These are phyloP conservation scores for Lates japonicus DNA, from an alignment of 2,797 vertebrate species.

Conservation along the genomic window DNA sequence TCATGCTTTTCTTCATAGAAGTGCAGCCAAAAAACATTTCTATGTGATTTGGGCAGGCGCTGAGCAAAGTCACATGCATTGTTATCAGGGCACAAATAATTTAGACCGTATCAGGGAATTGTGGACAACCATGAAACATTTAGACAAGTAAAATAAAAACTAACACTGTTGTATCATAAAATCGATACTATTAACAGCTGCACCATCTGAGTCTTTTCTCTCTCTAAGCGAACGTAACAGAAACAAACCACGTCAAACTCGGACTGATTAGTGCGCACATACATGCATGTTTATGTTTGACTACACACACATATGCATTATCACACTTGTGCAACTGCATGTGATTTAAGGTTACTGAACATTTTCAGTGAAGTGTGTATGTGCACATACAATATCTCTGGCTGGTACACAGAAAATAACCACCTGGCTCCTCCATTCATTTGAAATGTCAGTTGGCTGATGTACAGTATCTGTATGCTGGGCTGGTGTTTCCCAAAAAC, in stretches of 20 bases:
- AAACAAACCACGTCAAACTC: slow-evolving; percentile 32
- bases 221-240: slow-evolving; percentile 44
- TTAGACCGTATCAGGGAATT: slow-evolving; percentile 58
- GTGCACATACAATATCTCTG: slow-evolving; percentile 34
- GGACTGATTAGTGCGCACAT: slow-evolving; percentile 21
- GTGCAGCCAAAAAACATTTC: slow-evolving; percentile 37
- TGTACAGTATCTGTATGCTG: slow-evolving; percentile 26
- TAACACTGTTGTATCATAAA: slow-evolving; percentile 67
- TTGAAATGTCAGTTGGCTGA: slow-evolving; percentile 10
- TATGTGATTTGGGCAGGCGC: slow-evolving; percentile 29
- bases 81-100: slow-evolving; percentile 58
- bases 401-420: slow-evolving; percentile 23
- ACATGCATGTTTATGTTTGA: slow-evolving; percentile 18
- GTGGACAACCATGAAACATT: slow-evolving; percentile 42
- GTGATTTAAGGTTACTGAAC: slow-evolving; percentile 52
- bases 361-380: slow-evolving; percentile 31
- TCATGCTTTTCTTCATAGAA: slow-evolving; percentile 64
- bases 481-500: slow-evolving; percentile 45
- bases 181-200: slow-evolving; percentile 53
- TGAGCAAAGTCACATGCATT: slow-evolving; percentile 53
- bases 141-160: slow-evolving; percentile 43
- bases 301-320: slow-evolving; percentile 1
- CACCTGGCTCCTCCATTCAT: slow-evolving; percentile 19
- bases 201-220: slow-evolving; percentile 26
- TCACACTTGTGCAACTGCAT: slow-evolving; percentile 31